Conservation (phyloP, 2,888 invertebrate species). For the Hoplodrina blanda region DNA sequence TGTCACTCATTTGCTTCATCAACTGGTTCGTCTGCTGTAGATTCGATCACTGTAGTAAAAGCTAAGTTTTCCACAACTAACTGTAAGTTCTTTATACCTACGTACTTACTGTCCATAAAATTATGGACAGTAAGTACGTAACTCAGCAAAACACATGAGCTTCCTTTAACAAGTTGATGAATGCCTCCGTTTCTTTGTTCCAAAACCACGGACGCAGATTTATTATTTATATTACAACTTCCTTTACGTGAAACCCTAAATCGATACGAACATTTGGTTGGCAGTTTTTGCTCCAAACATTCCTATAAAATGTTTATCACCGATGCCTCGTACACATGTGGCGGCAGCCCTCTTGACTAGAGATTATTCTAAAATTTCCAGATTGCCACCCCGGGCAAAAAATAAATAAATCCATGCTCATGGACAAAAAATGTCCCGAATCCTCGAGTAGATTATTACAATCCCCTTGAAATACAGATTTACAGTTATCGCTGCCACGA, state of each 20-base stretch:
- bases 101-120: too few relatives aligned
- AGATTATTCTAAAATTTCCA: conserved; percentile 90
- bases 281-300: conserved; percentile 88
- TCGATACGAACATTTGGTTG: conserved; percentile 87
- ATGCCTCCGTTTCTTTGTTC: conserved; percentile 43
- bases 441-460: conserved; percentile 83
- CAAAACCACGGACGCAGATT: conserved; percentile 65
- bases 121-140: too few relatives aligned
- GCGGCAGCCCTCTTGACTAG: conserved; percentile 82
- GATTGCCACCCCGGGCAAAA: conserved; percentile 90
- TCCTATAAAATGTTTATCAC: conserved; percentile 91
- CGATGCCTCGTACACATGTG: conserved; percentile 85
- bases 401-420: conserved; percentile 87
- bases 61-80: too few relatives aligned
- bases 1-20: too few relatives aligned
- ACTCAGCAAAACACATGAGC: conserved; percentile 12
- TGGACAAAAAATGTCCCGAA: conserved; percentile 86
- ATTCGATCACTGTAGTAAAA: too few relatives aligned
- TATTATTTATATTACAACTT: conserved; percentile 86
- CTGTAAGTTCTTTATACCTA: neutral
- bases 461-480: conserved; percentile 85
- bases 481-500: conserved; percentile 80
- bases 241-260: conserved; percentile 81
- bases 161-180: conserved; percentile 35
- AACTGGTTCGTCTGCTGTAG: too few relatives aligned